Percentiles rank a stretch among this genome's conserved stretches.
These are phyloP conservation scores for Neomonachus schauinslandi DNA, from an alignment of 2,113 vertebrate species.

Conservation along the genomic window DNA sequence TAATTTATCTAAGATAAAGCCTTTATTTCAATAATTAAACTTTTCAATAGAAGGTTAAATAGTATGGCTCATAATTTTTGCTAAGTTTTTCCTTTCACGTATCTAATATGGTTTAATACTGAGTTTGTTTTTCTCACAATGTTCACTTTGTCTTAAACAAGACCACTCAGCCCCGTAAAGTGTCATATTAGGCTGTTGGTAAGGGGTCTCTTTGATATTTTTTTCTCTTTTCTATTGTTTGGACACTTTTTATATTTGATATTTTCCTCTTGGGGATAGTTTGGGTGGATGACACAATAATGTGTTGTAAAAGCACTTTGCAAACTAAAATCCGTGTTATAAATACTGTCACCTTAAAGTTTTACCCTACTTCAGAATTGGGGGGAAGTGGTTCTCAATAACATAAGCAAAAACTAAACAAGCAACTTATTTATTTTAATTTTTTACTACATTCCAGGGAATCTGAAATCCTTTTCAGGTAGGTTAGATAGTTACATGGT, in stretches of 20 bases:
- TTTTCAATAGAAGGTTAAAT: not conserved
- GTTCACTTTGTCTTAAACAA: not conserved
- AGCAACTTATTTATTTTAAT: not conserved
- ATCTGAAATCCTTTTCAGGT: not conserved
- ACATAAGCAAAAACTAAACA: not conserved
- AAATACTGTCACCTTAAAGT: slow-evolving; percentile 11
- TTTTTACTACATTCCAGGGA: not conserved
- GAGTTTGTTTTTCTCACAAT: not conserved
- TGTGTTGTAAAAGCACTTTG: not conserved
- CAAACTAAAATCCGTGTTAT: not conserved
- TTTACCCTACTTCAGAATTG: slow-evolving; percentile 20
- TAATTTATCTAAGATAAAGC: not conserved
- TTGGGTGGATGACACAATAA: not conserved
- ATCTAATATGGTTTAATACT: not conserved
- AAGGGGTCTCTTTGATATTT: not conserved
- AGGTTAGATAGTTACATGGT: not conserved
- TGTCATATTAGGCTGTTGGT: not conserved
- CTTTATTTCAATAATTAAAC: not conserved
- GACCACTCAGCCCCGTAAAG: not conserved
- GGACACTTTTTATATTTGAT: not conserved
- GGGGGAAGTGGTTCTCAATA: not conserved
- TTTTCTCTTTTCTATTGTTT: not conserved
- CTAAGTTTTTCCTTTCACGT: not conserved
- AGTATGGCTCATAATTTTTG: not conserved
- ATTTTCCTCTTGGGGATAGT: not conserved